A percentile compares a stretch with the other conserved stretches of the same genome.
phyloP scores from a whole-genome alignment of 2,888 invertebrate species.

The Chalcis sispes region DNA sequence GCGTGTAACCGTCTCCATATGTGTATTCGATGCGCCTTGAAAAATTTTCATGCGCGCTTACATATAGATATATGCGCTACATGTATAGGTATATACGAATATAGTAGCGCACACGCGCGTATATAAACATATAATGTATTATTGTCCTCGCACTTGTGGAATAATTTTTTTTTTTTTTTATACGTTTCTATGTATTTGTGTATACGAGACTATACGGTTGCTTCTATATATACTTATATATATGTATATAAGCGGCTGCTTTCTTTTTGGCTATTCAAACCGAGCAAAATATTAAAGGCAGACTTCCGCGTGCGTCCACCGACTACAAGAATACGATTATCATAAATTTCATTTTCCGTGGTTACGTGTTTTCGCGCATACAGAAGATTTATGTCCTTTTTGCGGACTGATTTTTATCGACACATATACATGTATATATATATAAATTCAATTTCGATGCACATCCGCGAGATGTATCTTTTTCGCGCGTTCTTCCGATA shows the following conservation, averaged over 20 bases:
- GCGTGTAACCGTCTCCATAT: no score
- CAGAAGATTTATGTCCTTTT: constrained; percentile 21
- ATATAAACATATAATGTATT: no score
- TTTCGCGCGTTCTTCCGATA: no score
- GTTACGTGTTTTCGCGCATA: neutral
- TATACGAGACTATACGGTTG: neutral
- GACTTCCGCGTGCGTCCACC: constrained; percentile 12
- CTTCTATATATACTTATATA: neutral
- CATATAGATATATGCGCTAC: neutral
- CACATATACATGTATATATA: constrained; percentile 27
- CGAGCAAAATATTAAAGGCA: constrained; percentile 40
- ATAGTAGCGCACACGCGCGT: neutral
- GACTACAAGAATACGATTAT: constrained; percentile 32
- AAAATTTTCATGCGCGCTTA: neutral
- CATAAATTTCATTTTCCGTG: neutral
- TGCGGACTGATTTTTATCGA: constrained; percentile 9
- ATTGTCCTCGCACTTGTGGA: no score
- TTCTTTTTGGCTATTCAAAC: no score
- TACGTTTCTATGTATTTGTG: neutral
- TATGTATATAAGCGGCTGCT: neutral
- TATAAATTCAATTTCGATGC: no score
- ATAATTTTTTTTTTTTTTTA: neutral
- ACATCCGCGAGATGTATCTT: no score
- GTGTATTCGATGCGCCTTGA: no score
- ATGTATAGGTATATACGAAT: neutral